Evolutionary conservation across 1,140 invertebrate genomes (phyloP), one percentile per base, ranked within the genome.

Genomic region (Chrysopa pallens): DNA sequence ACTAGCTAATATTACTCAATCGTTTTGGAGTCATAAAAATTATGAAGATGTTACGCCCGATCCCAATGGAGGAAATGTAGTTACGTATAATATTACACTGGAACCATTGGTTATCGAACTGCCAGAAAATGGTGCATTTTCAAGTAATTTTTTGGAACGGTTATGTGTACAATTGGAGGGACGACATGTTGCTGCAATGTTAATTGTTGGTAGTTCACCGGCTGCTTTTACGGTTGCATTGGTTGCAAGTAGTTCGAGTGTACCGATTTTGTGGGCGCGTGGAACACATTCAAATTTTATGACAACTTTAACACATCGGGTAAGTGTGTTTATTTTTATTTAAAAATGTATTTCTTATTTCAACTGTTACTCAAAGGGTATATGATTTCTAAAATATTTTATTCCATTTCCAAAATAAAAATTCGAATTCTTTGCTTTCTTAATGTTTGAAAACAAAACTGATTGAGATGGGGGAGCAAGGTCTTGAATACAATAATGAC

Each of bases 241-340:
- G 43, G 55, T 61, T 7, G 60, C 61, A 9, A 54, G 48, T 17
- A 53, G 61, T 33, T 48, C 56, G 23, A 52, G 56, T 17, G 51
- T 64, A 28, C 61, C 61, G 4, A 61, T 64, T 7, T 41, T 64
- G 1, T 64, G 62, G 62, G 62, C 61, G 8, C 47, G 52, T 38
- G 60, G 55, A 14, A 54, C 55, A 42, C 45, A 15, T 39, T 11
- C 31, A 47, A 49, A 8, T 50, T 58, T 44, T 40, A 55, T 13
- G 27, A 27, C 38, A 38, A 7, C 40, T 33, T 52, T 59, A 44
- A 50, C 51, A 46, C 53, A 47, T 47, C 40, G 52, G 49, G 56
- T 60, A 45, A 57, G 55, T 55, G 28, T 45, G 44, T 40, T 48
- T 44, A 9, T 12, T 11, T 33, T 33, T 33, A 31, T 11, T 23